Evolutionary conservation across 2,113 vertebrate species (phyloP).

Genomic region (Cervus canadensis): DNA sequence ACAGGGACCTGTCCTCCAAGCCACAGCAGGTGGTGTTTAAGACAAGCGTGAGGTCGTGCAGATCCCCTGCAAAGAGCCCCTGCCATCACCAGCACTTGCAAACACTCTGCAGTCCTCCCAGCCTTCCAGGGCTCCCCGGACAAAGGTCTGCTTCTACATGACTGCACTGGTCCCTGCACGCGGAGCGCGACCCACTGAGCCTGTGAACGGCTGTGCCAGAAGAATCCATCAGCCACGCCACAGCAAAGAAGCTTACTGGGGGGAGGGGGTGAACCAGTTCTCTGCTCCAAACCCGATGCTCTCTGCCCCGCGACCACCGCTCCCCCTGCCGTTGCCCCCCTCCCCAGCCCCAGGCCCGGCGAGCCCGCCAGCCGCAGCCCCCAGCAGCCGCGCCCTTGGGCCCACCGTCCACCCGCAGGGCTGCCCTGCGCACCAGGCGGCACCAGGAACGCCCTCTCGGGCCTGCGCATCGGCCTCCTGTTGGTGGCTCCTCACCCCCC

Average conservation of each 20-base stretch:
- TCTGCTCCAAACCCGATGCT: neutral
- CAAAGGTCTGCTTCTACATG: neutral
- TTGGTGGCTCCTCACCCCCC: neutral
- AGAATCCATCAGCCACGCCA: neutral
- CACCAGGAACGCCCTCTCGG: neutral
- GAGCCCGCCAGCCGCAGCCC: neutral
- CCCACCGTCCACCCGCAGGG: neutral
- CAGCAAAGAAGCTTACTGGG: neutral
- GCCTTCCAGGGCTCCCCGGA: neutral
- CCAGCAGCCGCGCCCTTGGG: neutral
- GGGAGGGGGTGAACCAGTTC: neutral
- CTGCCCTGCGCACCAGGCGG: too few relatives aligned
- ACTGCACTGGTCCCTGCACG: neutral
- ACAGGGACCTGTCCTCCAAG: neutral
- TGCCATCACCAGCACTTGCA: accelerated
- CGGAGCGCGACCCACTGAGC: accelerated
- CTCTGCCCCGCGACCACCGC: accelerated
- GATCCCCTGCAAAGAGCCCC: neutral
- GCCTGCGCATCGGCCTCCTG: neutral
- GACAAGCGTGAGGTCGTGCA: accelerated
- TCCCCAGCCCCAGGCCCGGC: neutral
- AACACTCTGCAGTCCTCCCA: too few relatives aligned
- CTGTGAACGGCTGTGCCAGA: neutral
- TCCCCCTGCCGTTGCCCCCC: neutral
- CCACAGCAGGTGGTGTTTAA: neutral